Evolutionary conservation across 1,140 invertebrate species (phyloP).

Genomic region (Lasioglossum baleicum): DNA sequence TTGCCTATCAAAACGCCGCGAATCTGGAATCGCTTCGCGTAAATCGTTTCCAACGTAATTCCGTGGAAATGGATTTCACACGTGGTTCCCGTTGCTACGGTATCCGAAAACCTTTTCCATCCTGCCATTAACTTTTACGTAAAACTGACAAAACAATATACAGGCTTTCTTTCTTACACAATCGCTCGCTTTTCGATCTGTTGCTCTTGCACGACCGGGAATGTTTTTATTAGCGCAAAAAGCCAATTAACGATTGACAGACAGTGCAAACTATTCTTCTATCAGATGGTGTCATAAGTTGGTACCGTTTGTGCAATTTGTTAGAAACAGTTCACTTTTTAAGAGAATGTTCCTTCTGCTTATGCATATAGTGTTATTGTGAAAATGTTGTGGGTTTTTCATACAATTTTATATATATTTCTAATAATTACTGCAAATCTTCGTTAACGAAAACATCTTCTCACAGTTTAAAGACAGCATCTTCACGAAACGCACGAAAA

Average conservation of each 20-base stretch:
- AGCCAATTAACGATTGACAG: not conserved
- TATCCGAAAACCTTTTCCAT: slow-evolving; percentile 27
- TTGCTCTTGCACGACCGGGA: not conserved
- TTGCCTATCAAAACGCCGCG: slow-evolving; percentile 2
- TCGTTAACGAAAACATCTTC: too few species aligned
- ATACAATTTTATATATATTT: too few species aligned
- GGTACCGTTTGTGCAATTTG: too few species aligned
- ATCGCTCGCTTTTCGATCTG: not conserved
- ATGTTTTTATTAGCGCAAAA: not conserved
- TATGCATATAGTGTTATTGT: too few species aligned
- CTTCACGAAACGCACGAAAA: too few species aligned
- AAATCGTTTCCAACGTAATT: slow-evolving; percentile 5
- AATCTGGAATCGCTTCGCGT: not conserved
- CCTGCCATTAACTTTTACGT: slow-evolving; percentile 33
- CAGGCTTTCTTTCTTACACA: slow-evolving; percentile 33
- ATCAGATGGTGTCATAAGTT: too few species aligned
- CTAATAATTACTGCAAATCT: too few species aligned
- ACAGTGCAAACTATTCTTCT: too few species aligned
- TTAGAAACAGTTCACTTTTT: too few species aligned
- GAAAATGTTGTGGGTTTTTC: too few species aligned
- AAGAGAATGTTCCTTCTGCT: too few species aligned
- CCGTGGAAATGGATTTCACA: slow-evolving; percentile 10
- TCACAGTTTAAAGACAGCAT: too few species aligned
- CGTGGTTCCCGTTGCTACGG: not conserved
- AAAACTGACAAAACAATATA: slow-evolving; percentile 10